Evolutionary conservation across 1,140 invertebrate genomes (phyloP).

Genomic region (Drosophila littoralis): DNA sequence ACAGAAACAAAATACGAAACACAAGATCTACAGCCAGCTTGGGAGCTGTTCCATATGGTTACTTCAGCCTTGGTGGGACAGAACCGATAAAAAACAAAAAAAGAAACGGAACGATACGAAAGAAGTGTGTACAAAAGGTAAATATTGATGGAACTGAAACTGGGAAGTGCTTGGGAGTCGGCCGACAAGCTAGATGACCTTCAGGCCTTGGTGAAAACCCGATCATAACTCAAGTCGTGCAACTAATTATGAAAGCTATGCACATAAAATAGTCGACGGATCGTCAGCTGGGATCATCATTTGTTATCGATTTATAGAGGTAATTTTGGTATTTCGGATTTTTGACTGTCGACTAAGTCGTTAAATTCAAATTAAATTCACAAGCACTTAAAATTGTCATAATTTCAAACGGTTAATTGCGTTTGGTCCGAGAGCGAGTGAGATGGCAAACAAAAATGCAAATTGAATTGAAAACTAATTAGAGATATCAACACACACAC

Average conservation of each 20-base stretch:
- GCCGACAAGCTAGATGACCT: constrained; percentile 18
- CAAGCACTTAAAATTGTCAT: constrained; percentile 69
- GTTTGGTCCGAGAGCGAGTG: constrained; percentile 24
- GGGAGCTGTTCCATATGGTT: constrained; percentile 19
- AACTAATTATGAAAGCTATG: constrained; percentile 29
- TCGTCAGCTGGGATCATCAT: constrained; percentile 36
- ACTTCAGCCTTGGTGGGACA: neutral
- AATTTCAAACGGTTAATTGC: constrained; percentile 65
- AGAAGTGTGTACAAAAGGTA: constrained; percentile 2
- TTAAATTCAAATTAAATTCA: constrained; percentile 65
- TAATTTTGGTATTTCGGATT: constrained; percentile 19
- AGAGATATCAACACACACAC: constrained; percentile 65
- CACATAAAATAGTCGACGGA: constrained; percentile 51
- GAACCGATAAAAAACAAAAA: neutral
- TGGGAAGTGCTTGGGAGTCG: neutral
- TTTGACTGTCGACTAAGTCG: constrained; percentile 18
- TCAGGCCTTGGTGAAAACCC: constrained; percentile 5
- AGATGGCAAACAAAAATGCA: constrained; percentile 54
- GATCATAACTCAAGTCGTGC: constrained; percentile 21
- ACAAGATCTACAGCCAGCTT: constrained; percentile 1
- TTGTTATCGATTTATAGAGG: constrained; percentile 41
- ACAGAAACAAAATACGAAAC: constrained; percentile 29
- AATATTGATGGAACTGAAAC: constrained; percentile 19
- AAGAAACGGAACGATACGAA: neutral
- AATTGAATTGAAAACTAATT: constrained; percentile 82